These are phyloP conservation scores for Irena cyanogastra DNA, from an alignment of 2,113 vertebrate genomes.

Conservation along the genomic window DNA sequence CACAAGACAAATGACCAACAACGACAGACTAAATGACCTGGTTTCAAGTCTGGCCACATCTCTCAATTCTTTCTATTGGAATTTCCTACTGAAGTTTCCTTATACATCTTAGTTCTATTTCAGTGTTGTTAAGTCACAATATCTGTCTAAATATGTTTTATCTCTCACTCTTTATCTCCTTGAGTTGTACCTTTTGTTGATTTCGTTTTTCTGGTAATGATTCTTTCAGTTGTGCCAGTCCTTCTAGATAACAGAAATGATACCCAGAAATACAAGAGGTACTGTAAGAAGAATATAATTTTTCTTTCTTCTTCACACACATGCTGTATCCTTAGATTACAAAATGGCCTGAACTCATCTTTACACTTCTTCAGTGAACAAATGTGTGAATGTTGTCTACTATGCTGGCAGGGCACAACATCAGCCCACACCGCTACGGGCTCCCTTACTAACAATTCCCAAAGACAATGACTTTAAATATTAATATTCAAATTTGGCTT, in stretches of 20 bases:
- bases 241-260: neutral
- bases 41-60: neutral
- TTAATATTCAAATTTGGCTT: neutral
- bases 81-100: neutral
- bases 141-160: neutral
- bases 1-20: neutral
- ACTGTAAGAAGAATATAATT: neutral
- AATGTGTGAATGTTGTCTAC: neutral
- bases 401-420: neutral
- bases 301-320: neutral
- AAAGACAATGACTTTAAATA: neutral
- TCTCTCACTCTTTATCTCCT: neutral
- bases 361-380: neutral
- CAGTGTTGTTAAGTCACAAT: neutral
- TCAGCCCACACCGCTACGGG: neutral
- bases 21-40: no score
- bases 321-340: neutral
- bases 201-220: neutral
- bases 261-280: neutral
- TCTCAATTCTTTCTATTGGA: neutral
- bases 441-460: neutral
- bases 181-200: neutral
- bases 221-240: neutral
- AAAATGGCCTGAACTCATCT: neutral
- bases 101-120: neutral